Evolutionary conservation across 2,888 invertebrate species (phyloP).

Genomic region (Sphaerophoria taeniata): DNA sequence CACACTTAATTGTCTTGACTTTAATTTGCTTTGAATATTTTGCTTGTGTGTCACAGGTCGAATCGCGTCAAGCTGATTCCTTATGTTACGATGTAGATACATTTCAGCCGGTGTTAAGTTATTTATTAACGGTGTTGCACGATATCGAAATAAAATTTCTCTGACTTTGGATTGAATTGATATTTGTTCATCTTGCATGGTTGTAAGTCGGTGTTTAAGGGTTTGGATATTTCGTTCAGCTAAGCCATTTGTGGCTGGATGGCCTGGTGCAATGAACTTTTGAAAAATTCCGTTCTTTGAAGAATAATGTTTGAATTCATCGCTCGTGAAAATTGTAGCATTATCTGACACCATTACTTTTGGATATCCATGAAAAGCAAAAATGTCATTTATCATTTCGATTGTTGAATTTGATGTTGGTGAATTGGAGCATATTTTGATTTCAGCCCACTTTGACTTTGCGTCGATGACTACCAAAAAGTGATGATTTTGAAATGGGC

Average conservation of each 20-base stretch:
- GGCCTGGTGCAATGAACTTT: conserved; percentile 2
- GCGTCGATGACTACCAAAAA: conserved; percentile 22
- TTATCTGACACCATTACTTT: conserved; percentile 69
- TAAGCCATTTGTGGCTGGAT: not conserved
- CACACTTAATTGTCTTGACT: conserved; percentile 23
- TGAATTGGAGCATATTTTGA: conserved; percentile 23
- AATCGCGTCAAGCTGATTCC: too few relatives aligned
- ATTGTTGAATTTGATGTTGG: conserved; percentile 60
- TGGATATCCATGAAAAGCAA: conserved; percentile 51
- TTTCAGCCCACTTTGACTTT: conserved; percentile 12
- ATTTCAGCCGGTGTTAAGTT: not conserved
- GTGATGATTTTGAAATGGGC: conserved; percentile 29
- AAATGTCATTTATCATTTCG: conserved; percentile 49
- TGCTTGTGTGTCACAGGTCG: too few relatives aligned
- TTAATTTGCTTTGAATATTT: conserved; percentile 9
- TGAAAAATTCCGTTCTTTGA: not conserved
- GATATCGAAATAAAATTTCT: conserved; percentile 43
- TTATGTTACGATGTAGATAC: too few relatives aligned
- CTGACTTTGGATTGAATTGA: conserved; percentile 12
- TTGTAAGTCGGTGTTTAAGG: not conserved
- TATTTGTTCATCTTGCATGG: not conserved
- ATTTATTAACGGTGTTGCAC: conserved; percentile 35
- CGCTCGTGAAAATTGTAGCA: conserved; percentile 63
- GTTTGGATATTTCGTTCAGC: not conserved
- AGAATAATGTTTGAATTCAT: not conserved